Conservation (phyloP, 2,113 vertebrate species). For the Corvus moneduloides region DNA sequence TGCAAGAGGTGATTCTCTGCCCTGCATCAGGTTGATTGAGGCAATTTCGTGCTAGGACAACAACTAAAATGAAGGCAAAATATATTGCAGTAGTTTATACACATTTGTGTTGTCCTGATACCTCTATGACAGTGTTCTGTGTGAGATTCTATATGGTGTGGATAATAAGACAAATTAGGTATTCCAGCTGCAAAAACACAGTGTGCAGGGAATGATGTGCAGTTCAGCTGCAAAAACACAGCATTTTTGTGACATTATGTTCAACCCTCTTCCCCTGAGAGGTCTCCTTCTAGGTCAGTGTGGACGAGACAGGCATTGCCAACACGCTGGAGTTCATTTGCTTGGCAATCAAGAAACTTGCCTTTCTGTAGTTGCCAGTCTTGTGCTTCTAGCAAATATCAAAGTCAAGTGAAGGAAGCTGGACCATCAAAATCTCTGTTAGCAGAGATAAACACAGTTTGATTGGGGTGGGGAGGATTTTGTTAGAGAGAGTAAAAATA, state of each 20-base stretch:
- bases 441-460: neutral
- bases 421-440: neutral
- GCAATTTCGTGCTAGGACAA: accelerated
- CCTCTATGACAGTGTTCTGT: neutral
- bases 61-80: neutral
- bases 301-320: neutral
- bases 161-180: constrained; percentile 22
- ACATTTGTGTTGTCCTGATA: neutral
- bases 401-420: neutral
- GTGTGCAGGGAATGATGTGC: neutral
- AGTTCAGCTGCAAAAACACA: constrained; percentile 50
- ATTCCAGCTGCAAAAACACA: constrained; percentile 59
- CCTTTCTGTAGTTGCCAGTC: neutral
- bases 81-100: neutral
- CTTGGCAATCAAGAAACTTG: neutral
- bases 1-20: neutral
- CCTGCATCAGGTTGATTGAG: neutral
- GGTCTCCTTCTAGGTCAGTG: neutral
- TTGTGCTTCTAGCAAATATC: neutral
- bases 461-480: neutral
- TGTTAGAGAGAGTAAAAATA: neutral
- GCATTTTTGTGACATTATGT: neutral
- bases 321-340: accelerated
- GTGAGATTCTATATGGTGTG: neutral
- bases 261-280: neutral